Percentiles rank a stretch among this genome's conserved stretches.
These are phyloP conservation scores for Cygnus olor DNA, from an alignment of 2,797 vertebrate species.

Conservation along the genomic window DNA sequence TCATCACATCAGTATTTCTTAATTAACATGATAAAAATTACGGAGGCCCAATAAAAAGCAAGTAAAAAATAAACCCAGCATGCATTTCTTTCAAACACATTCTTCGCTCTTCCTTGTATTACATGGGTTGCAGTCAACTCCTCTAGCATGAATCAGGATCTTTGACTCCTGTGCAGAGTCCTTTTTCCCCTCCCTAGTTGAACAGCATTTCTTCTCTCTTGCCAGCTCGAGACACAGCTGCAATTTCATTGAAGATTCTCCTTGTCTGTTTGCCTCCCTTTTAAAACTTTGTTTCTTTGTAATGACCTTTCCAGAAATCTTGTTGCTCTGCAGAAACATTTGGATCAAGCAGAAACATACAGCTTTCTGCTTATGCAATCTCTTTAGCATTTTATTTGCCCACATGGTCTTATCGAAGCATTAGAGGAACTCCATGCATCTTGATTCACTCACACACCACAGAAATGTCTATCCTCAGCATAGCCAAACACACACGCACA, in stretches of 20 bases:
- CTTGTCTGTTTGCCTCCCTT: neutral
- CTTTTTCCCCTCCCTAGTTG: neutral
- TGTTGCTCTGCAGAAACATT: neutral
- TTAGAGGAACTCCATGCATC: neutral
- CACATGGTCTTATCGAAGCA: neutral
- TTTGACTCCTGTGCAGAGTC: rapidly evolving
- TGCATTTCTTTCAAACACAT: neutral
- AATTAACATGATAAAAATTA: neutral
- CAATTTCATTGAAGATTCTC: neutral
- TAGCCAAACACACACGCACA: neutral
- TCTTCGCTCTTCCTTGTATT: neutral
- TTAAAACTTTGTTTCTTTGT: neutral
- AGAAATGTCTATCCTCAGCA: neutral
- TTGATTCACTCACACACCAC: neutral
- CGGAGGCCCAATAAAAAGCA: neutral
- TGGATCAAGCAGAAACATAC: neutral
- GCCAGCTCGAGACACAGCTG: neutral
- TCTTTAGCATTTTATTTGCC: neutral
- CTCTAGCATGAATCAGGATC: neutral
- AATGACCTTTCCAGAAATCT: neutral
- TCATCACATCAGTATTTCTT: neutral
- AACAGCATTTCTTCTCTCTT: neutral
- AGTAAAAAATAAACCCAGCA: neutral
- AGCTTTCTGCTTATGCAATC: neutral
- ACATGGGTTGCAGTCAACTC: neutral